phyloP scores from a whole-genome alignment of 1,140 invertebrate genomes.

The Drosophila micromelanica region DNA sequence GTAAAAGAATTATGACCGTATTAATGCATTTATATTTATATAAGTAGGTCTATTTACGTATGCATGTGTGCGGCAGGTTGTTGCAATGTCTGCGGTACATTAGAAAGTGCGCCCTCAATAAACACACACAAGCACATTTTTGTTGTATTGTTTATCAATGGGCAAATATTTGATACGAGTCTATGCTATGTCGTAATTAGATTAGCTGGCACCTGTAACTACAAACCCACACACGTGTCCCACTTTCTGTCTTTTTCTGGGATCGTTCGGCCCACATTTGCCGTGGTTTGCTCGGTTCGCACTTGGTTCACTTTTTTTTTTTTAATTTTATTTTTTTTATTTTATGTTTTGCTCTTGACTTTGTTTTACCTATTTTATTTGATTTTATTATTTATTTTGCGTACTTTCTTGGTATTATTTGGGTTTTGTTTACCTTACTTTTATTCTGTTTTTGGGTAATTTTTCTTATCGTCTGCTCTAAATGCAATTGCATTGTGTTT shows the following conservation, averaged over 20 bases:
- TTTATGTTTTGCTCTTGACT: slow-evolving; percentile 40
- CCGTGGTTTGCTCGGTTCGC: slow-evolving; percentile 20
- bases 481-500: slow-evolving; percentile 70
- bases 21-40: too few relatives aligned
- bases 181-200: slow-evolving; percentile 65
- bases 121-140: slow-evolving; percentile 6
- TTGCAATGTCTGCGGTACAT: slow-evolving; percentile 12
- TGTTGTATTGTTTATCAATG: slow-evolving; percentile 51
- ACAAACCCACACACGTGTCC: slow-evolving; percentile 34
- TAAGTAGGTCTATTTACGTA: background rate
- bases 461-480: slow-evolving; percentile 49
- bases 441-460: slow-evolving; percentile 4
- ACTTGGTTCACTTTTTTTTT: slow-evolving; percentile 43
- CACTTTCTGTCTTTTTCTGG: slow-evolving; percentile 48
- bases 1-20: background rate
- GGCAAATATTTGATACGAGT: slow-evolving; percentile 53
- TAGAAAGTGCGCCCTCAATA: slow-evolving; percentile 37
- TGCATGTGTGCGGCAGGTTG: slow-evolving; percentile 3
- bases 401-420: slow-evolving; percentile 37
- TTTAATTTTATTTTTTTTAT: slow-evolving; percentile 2
- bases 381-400: slow-evolving; percentile 46
- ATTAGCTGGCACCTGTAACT: slow-evolving; percentile 67
- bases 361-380: slow-evolving; percentile 34
- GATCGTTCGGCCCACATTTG: slow-evolving; percentile 42
- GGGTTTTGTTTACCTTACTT: slow-evolving; percentile 30